Percentiles rank a stretch among this genome's conserved stretches.
Conservation (phyloP, 2,797 vertebrate species). For the Brotogeris chrysoptera region DNA sequence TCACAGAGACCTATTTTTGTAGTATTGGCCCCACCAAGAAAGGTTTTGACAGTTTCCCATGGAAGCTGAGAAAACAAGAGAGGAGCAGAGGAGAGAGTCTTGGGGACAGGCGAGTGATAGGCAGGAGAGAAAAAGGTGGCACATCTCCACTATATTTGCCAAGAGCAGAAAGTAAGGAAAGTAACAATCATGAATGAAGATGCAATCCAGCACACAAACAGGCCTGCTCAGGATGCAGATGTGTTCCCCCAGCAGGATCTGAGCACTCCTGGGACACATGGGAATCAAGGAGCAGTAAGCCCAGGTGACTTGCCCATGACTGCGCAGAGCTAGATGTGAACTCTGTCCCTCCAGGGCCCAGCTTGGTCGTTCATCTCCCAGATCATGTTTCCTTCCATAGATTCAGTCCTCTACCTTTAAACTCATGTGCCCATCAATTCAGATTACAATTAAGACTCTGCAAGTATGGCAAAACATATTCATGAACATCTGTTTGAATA, state of each 20-base stretch:
- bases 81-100: background rate
- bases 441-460: constrained; percentile 33
- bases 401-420: constrained; percentile 6
- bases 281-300: background rate
- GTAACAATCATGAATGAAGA: background rate
- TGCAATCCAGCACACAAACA: background rate
- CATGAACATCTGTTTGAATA: constrained; percentile 55
- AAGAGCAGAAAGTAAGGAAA: background rate
- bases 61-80: background rate
- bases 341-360: background rate
- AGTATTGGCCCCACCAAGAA: background rate
- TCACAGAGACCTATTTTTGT: background rate
- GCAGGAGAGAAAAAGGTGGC: background rate
- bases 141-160: background rate
- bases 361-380: background rate
- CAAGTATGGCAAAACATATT: constrained; percentile 41
- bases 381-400: background rate
- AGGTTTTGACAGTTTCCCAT: background rate
- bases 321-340: background rate
- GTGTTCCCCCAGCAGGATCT: background rate
- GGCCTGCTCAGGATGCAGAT: background rate
- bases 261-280: background rate
- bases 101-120: background rate
- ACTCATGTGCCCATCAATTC: background rate
- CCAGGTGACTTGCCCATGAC: background rate